Evolutionary conservation across 2,888 invertebrate species (phyloP), one percentile per base, ranked within the genome.

Genomic region (Drosophila seclusa): DNA sequence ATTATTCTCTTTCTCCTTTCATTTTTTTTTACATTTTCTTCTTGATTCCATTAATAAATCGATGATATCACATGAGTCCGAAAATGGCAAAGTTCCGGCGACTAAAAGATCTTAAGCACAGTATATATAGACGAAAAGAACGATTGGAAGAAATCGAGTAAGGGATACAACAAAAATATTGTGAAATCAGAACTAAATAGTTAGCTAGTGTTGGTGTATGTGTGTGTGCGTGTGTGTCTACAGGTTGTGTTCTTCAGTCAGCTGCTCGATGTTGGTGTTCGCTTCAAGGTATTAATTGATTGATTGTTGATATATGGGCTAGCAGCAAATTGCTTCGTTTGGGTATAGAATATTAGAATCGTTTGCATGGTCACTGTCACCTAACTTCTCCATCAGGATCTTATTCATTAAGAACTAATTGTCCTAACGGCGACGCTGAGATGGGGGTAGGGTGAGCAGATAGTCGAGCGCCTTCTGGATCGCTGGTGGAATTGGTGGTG

Each of bases 401-500:
- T 58, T 45, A 52, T 53, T 69, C 53, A 55, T 63, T 73, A 66
- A 18, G 38, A 55, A 38, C 13, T 27, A n/a, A 49, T 4, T 48
- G 42, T 7, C 69, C 80, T 90, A 90, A 73, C 78, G 78, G 58
- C 94, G 91, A 82, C 92, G 91, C 60, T 91, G 94, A 27, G 91
- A 76, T 68, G 95, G 95, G 45, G 96, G 96, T 70, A 95, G 94
- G 4, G 95, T 95, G 18, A 95, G 95, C 74, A 96, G 94, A 92
- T 95, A 96, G 87, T 96, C 96, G 48, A 96, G 93, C 36, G 96
- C 96, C 92, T 95, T 96, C 91, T 96, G 96, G 81, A 96, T 96
- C 91, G 95, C 96, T 90, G 95, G 95, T 67, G 96, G 96, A 73
- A 95, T 95, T 76, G 96, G 96, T n/a, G 96, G 96, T 16, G 96